Conservation (phyloP, 2,113 vertebrate genomes). For the Neotoma lepida region DNA sequence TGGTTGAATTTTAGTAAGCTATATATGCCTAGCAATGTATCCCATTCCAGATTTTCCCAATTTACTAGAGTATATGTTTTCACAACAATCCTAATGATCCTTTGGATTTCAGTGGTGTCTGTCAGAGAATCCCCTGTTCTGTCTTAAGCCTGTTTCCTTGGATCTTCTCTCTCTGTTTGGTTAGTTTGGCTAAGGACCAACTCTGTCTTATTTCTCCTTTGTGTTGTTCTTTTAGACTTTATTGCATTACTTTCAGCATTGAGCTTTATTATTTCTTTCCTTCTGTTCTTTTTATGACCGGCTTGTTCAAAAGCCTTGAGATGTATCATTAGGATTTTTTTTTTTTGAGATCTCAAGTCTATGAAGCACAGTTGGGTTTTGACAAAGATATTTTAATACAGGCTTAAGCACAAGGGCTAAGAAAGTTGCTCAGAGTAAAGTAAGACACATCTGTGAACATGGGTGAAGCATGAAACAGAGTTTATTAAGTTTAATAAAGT, state of each 20-base stretch:
- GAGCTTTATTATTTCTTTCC: not conserved
- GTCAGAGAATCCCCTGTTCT: not conserved
- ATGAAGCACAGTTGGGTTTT: not conserved
- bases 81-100: not conserved
- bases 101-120: not conserved
- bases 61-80: not conserved
- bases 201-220: not conserved
- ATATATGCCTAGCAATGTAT: not conserved
- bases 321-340: not conserved
- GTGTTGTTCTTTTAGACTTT: not conserved
- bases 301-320: not conserved
- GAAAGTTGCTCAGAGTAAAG: not conserved
- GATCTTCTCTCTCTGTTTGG: not conserved
- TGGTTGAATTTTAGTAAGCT: not conserved
- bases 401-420: not conserved
- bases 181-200: not conserved
- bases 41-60: not conserved
- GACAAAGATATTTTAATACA: not conserved
- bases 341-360: not conserved
- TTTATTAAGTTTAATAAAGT: not conserved
- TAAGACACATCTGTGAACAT: not conserved
- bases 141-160: not conserved
- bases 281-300: not conserved
- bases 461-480: not conserved
- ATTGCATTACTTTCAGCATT: not conserved